Base-by-base conservation (phyloP, 2,797 vertebrate genomes). In the Sebastes vulpes region DNA sequence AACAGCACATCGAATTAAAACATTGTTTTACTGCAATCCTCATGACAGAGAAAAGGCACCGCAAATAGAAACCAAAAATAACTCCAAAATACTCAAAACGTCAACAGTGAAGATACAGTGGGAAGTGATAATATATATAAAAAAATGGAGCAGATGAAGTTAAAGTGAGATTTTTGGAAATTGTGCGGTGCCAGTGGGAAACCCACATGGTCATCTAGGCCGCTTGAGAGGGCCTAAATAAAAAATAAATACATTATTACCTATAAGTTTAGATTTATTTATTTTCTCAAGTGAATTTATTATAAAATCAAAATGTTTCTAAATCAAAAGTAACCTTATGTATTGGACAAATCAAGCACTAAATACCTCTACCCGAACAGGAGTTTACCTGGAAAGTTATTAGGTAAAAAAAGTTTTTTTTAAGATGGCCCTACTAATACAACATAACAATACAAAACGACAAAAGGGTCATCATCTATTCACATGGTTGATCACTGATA, bases 1-100 rank as follows among this genome's bases (percentile, higher is more conserved):
- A 66, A 46, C 3, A 1, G 20, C 28, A 23, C 46, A 52, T 32
- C 12, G 63, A 77, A 91, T 84, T 84, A 66, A 88, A 87, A 86
- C 46, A 75, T 38, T 35, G 50, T 67, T 65, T 48, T 26, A 31
- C n/a, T 10, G 28, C 23, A 1, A 48, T 74, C 9, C n/a, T 60
- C n/a, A 14, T 31, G 29, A 38, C 9, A 50, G 3, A 58, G 32
- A 52, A 63, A 75, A 28, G 20, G 8, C 32, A 11, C 5, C 2
- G 14, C 20, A 52, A 29, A 68, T 11, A 42, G 1, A 21, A 61
- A 29, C 53, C 6, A 21, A 53, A 57, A 59, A 57, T 35, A 23
- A 23, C 29, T 52, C 3, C 9, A 46, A 66, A 66, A 58, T 38
- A 68, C 29, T 38, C 0, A 18, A 31, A 21, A 70, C 2, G 4